These are phyloP conservation scores for Gambusia affinis DNA, from an alignment of 2,113 vertebrate genomes.

Conservation along the genomic window DNA sequence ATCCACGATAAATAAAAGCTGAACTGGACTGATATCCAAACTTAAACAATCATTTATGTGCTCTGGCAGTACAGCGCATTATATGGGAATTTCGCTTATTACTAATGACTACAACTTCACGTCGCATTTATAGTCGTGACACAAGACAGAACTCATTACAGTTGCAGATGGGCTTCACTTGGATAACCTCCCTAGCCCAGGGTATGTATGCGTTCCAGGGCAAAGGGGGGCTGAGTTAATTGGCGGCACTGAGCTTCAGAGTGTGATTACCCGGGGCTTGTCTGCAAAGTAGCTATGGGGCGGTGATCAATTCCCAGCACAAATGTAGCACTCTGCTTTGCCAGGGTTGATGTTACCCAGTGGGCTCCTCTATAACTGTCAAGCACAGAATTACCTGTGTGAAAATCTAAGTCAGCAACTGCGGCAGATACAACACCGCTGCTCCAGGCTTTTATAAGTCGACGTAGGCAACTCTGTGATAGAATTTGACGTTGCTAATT, in stretches of 20 bases:
- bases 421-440: background rate
- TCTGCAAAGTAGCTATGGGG: conserved; percentile 73
- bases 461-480: too few species aligned
- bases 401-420: conserved; percentile 12
- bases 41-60: background rate
- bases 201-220: conserved; percentile 66
- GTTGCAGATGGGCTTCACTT: conserved; percentile 76
- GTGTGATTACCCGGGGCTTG: conserved; percentile 82
- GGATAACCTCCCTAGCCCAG: conserved; percentile 63
- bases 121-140: background rate
- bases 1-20: background rate
- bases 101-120: background rate
- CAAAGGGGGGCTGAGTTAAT: conserved; percentile 82
- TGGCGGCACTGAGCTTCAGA: conserved; percentile 70
- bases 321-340: conserved; percentile 69
- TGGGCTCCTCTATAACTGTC: conserved; percentile 5
- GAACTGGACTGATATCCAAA: background rate
- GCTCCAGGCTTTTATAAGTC: background rate
- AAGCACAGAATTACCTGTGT: conserved; percentile 53
- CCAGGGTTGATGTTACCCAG: conserved; percentile 30
- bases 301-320: background rate
- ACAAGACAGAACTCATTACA: conserved; percentile 74
- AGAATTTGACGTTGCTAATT: too few species aligned
- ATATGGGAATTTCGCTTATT: background rate
- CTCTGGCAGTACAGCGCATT: background rate